Base-by-base conservation (phyloP, 2,113 vertebrate species). In the Gallinago media region DNA sequence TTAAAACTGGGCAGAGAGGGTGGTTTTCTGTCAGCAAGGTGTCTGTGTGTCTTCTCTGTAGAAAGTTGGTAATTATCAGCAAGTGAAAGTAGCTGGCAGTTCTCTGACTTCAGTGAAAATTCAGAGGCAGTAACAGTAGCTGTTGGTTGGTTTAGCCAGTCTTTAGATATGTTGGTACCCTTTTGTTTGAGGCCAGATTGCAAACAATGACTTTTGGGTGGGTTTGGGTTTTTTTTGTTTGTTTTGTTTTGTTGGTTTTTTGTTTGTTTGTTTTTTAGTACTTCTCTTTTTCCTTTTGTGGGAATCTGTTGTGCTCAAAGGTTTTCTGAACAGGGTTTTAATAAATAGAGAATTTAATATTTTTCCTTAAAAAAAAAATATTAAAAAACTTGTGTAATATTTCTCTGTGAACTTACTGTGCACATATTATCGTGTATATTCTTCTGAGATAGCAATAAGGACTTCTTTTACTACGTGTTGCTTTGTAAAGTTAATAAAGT, bases 191-290 rank as follows among this genome's bases (percentile, higher is more conserved):
- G 19, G 19, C 5, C 27, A 38, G 31, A 73, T 42, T 25, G 26
- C 25, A 83, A 77, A 52, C 17, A 32, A 14, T 38, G 5, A 6
- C 46, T 72, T 59, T 15, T 25, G 44, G 36, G 15, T 4, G 21
- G 47, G 21, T 22, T 22, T 44, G 17, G 42, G 8, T 44, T 44
- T 38, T 38, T 38, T 38, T 38, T 38, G 8, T 46, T 44, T 26
- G 17, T 7, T 0, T 1, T 9, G n/a, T n/a, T n/a, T n/a, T n/a
- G n/a, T n/a, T n/a, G n/a, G n/a, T 38, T 38, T 38, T 38, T 38
- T 38, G 8, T 46, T 44, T 26, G 17, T 7, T 0, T 1, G 8
- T 50, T 29, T 29, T 25, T 54, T 40, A 42, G 52, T 47, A 34
- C 25, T 75, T 70, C 15, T 7, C 2, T n/a, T 58, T 63, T 67